Conservation (phyloP, 2,888 invertebrate genomes). For the Coremacera marginata region DNA sequence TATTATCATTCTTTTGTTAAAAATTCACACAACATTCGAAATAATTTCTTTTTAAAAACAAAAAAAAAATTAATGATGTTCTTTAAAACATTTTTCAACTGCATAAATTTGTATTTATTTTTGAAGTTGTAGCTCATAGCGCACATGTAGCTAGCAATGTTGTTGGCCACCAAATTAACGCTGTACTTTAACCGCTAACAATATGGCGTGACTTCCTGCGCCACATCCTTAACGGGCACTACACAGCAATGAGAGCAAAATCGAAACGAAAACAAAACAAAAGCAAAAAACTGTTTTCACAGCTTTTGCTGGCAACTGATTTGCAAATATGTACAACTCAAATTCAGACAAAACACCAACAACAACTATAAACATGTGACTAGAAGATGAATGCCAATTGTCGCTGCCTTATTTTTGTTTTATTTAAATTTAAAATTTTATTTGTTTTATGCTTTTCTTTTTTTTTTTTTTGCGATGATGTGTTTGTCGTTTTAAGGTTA, state of each 20-base stretch:
- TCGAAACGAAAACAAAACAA: neutral
- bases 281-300: neutral
- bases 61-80: too few species aligned
- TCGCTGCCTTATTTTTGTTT: slow-evolving; percentile 3
- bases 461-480: neutral
- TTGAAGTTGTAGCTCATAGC: too few species aligned
- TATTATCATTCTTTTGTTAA: too few species aligned
- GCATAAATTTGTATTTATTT: too few species aligned
- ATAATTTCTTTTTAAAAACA: too few species aligned
- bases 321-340: slow-evolving; percentile 29
- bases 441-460: neutral
- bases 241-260: neutral
- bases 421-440: slow-evolving; percentile 12
- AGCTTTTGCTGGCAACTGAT: slow-evolving; percentile 25
- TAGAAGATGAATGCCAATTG: slow-evolving; percentile 26
- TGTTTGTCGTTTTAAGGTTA: neutral
- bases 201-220: slow-evolving; percentile 33
- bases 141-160: too few species aligned
- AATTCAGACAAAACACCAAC: neutral
- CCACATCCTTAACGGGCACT: slow-evolving; percentile 28
- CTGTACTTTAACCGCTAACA: too few species aligned
- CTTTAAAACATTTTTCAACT: too few species aligned
- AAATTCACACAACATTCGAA: too few species aligned
- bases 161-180: too few species aligned
- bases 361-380: neutral